These are phyloP conservation scores for Vidua chalybeata DNA, from an alignment of 2,113 vertebrate species.

Conservation along the genomic window DNA sequence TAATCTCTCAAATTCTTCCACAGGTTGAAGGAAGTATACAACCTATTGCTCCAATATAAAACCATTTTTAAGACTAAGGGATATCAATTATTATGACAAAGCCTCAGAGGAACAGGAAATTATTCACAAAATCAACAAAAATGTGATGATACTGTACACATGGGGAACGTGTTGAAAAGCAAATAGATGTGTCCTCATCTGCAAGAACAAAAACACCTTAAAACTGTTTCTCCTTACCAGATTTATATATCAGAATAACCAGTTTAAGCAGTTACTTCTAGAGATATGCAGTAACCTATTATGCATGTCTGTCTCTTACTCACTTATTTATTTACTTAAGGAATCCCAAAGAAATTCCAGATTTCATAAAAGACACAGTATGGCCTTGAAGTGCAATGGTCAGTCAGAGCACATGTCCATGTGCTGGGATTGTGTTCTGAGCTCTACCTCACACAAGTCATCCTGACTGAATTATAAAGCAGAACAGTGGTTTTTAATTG, in stretches of 20 bases:
- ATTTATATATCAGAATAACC: background rate
- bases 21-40: background rate
- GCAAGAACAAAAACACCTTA: background rate
- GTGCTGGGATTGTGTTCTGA: background rate
- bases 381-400: background rate
- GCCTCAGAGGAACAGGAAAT: background rate
- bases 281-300: background rate
- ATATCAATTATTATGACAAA: background rate
- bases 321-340: background rate
- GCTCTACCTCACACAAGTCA: background rate
- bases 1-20: background rate
- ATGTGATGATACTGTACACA: background rate
- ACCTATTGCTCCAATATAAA: background rate
- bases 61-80: background rate
- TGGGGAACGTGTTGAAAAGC: background rate
- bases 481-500: background rate
- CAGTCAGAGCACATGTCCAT: background rate
- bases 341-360: background rate
- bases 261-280: background rate
- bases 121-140: background rate
- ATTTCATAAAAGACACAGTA: background rate
- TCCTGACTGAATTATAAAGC: background rate
- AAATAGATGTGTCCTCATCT: background rate
- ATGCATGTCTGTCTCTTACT: background rate
- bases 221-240: background rate